Evolutionary conservation across 2,888 invertebrate genomes (phyloP).

Genomic region (Ormyrus pomaceus): DNA sequence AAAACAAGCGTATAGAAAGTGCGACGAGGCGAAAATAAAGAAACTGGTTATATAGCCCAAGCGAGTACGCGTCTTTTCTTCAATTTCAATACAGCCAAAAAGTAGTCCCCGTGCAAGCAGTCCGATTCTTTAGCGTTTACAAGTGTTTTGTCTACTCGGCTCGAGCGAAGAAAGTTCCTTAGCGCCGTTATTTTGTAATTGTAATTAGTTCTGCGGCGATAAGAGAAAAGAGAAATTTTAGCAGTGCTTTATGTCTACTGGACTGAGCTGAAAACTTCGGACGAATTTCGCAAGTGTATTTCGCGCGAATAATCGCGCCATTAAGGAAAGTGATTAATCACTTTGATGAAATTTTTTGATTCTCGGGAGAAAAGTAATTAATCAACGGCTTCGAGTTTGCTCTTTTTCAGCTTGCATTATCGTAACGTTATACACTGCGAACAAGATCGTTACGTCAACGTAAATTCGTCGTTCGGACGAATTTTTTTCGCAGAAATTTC

Average conservation of each 20-base stretch:
- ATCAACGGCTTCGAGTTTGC: no score
- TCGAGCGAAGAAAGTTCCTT: conserved; percentile 15
- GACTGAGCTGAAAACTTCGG: conserved; percentile 19
- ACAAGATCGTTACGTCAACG: no score
- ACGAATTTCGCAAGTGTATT: conserved; percentile 35
- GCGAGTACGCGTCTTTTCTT: no score
- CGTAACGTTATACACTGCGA: no score
- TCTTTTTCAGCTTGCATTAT: no score
- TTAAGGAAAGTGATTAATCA: conserved; percentile 38
- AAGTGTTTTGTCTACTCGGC: conserved; percentile 19
- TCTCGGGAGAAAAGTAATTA: no score
- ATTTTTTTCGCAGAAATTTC: no score
- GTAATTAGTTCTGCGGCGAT: conserved; percentile 31
- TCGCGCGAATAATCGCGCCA: conserved; percentile 21
- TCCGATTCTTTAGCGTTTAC: conserved; percentile 2
- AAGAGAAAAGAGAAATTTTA: conserved; percentile 27
- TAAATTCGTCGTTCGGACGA: no score
- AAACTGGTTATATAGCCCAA: no score
- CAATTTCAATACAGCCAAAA: not conserved
- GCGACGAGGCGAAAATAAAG: no score
- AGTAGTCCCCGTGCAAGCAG: not conserved
- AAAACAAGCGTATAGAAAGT: no score
- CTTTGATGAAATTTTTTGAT: conserved; percentile 20
- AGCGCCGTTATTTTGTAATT: conserved; percentile 24
- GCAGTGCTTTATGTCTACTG: conserved; percentile 25